These are phyloP conservation scores for Parascotia fuliginaria DNA, from an alignment of 2,888 invertebrate genomes.

Conservation along the genomic window DNA sequence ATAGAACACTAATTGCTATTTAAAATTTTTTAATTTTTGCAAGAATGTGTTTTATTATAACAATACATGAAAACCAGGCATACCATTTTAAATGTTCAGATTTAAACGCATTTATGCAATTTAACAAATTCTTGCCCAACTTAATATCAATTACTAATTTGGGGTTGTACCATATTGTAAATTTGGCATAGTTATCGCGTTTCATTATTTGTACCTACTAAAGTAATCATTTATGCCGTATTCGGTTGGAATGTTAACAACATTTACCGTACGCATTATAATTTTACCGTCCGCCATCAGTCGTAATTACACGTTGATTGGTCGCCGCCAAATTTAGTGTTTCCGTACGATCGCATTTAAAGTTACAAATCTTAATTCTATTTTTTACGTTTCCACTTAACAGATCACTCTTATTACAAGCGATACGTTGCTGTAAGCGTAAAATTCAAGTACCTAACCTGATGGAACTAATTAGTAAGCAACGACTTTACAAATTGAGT, in stretches of 20 bases:
- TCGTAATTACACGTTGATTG: neutral
- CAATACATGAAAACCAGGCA: no score
- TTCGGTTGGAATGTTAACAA: neutral
- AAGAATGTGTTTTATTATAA: no score
- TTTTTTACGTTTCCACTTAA: no score
- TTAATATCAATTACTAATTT: no score
- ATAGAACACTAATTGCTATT: no score
- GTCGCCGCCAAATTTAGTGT: neutral
- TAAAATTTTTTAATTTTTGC: neutral
- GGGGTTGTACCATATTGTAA: neutral
- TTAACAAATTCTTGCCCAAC: no score
- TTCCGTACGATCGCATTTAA: neutral
- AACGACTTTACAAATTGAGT: constrained; percentile 15
- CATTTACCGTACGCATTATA: neutral
- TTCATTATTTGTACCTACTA: neutral
- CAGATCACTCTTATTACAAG: no score
- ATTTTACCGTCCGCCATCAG: neutral
- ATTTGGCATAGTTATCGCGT: neutral
- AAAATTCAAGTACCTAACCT: constrained; percentile 3
- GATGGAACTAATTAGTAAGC: constrained; percentile 21
- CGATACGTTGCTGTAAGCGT: no score
- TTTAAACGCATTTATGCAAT: no score
- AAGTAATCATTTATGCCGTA: neutral
- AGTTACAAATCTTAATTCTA: no score
- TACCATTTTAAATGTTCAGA: no score